Base-by-base conservation (phyloP, 2,888 invertebrate species). In the Meiosimyza platycephala region DNA sequence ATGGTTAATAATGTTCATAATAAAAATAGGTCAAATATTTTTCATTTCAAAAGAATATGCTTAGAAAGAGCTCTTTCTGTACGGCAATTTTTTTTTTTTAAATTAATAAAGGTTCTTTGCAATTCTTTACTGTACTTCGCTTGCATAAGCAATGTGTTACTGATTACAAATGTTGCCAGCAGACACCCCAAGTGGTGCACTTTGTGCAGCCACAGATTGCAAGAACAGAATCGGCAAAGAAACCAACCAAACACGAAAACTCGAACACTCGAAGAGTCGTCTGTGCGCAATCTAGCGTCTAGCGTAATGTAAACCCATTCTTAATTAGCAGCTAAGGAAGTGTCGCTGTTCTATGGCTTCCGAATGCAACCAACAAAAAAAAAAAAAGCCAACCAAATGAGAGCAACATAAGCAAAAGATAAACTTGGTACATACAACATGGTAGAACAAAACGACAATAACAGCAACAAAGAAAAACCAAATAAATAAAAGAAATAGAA, bases 301-400 rank as follows among this genome's bases (percentile, higher is more conserved):
- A 63, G 54, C 70, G 70, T 63, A 70, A 47, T 70, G 59, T 15
- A 50, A 74, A 70, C 65, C 66, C 69, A 73, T 71, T 78, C 77
- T 76, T 78, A 79, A 79, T 79, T 79, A 78, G 74, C 75, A 76
- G 77, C 76, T 55, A 71, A 77, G 77, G 74, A 75, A 77, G 73
- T 76, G 76, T 75, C 74, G 73, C 75, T 76, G 66, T 72, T 76
- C 76, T 78, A 78, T 76, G 78, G 78, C 72, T 73, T 77, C 78
- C 75, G 62, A 70, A 6, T 70, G 63, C 47, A 64, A 40, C 22
- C 47, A 70, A 33, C 22, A 69, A 69, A n/a, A 69, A 22, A 48
- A 55, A 33, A 48, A 51, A 16, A 60, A 33, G 16, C 40, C 6
- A 68, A 47, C 1, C 55, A 57, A 60, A 59, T 22, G 69, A 52